These are phyloP conservation scores for Apodemia mormo DNA, from an alignment of 2,888 invertebrate species.

Conservation along the genomic window DNA sequence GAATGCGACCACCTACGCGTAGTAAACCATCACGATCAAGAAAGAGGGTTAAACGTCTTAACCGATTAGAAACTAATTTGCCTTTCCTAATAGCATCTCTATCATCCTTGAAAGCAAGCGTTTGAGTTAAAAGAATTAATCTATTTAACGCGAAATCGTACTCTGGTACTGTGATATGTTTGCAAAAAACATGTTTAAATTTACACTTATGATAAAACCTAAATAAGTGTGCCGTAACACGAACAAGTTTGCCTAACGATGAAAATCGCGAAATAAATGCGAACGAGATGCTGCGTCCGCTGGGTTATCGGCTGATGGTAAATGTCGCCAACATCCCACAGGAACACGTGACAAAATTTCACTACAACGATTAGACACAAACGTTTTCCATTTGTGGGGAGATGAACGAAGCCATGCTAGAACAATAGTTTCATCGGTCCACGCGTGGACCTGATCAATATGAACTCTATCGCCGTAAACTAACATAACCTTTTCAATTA, in stretches of 20 bases:
- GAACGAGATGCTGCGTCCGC: not conserved
- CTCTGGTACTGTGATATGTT: not conserved
- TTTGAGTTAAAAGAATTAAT: not conserved
- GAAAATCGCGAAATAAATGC: conserved; percentile 1
- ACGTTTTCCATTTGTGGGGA: conserved; percentile 3
- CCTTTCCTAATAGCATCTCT: not conserved
- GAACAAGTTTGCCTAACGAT: not conserved
- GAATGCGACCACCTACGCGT: not conserved
- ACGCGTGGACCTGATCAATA: not conserved
- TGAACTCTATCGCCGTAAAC: not conserved
- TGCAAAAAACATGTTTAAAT: not conserved
- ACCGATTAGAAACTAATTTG: not conserved
- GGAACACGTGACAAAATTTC: not conserved
- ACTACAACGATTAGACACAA: not conserved
- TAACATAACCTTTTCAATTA: not conserved
- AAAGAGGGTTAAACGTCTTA: not conserved
- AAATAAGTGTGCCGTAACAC: not conserved
- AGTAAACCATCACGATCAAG: not conserved
- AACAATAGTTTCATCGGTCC: conserved; percentile 9
- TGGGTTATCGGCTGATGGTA: not conserved
- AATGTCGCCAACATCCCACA: not conserved
- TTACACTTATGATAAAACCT: not conserved
- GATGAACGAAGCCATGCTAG: conserved; percentile 13
- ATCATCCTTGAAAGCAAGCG: not conserved
- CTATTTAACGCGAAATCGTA: not conserved